Percentiles rank a stretch among this genome's conserved stretches.
Evolutionary conservation across 2,113 vertebrate species (phyloP).

Genomic region (Boleophthalmus pectinirostris): DNA sequence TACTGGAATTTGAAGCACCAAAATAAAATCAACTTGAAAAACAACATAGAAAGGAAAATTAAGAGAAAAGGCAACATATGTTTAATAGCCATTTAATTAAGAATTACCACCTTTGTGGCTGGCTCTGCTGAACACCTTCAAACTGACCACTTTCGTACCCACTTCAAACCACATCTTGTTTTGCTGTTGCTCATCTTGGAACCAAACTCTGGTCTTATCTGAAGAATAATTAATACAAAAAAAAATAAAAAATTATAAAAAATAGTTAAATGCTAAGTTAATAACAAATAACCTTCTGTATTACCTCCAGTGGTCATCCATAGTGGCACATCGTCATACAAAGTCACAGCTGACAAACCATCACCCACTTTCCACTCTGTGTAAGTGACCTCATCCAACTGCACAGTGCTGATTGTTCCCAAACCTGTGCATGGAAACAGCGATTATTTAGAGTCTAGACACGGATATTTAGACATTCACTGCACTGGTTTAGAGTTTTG

Average conservation of each 20-base stretch:
- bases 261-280: neutral
- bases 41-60: too few relatives aligned
- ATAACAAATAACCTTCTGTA: neutral
- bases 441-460: too few relatives aligned
- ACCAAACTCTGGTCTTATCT: slow-evolving; percentile 85
- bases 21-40: too few relatives aligned
- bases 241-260: neutral
- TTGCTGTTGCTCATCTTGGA: slow-evolving; percentile 67
- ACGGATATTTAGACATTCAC: too few relatives aligned
- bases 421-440: slow-evolving; percentile 65
- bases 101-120: slow-evolving; percentile 85
- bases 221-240: slow-evolving; percentile 2
- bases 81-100: too few relatives aligned
- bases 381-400: slow-evolving; percentile 80
- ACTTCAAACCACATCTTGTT: slow-evolving; percentile 84
- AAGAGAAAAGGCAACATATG: neutral
- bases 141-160: slow-evolving; percentile 74
- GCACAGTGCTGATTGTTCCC: slow-evolving; percentile 76
- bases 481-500: too few relatives aligned
- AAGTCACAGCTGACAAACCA: slow-evolving; percentile 71
- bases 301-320: slow-evolving; percentile 84
- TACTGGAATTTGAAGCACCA: too few relatives aligned
- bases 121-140: slow-evolving; percentile 81
- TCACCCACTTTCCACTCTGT: slow-evolving; percentile 70
- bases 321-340: slow-evolving; percentile 75